A percentile compares a stretch with the other conserved stretches of the same genome.
These are phyloP conservation scores for Marisa cornuarietis DNA, from an alignment of 1,140 invertebrate genomes.

Conservation along the genomic window DNA sequence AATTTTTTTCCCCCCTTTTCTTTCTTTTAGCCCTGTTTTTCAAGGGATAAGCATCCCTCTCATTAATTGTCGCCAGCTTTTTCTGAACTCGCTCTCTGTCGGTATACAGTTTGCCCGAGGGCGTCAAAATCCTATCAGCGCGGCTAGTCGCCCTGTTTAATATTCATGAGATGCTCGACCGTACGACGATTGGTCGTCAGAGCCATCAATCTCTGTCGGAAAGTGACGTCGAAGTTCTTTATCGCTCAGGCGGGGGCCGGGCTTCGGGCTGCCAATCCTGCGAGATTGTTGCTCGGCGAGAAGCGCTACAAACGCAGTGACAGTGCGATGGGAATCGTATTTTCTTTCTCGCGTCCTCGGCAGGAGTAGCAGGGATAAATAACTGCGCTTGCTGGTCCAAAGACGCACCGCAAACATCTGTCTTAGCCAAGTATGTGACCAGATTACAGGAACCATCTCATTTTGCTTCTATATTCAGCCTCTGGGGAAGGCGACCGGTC, in stretches of 20 bases:
- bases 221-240: neutral
- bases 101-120: neutral
- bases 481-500: too few relatives aligned
- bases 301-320: neutral
- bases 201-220: conserved; percentile 7
- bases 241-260: neutral
- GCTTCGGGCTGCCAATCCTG: neutral
- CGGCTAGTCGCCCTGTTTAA: neutral
- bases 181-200: neutral
- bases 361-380: neutral
- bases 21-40: neutral
- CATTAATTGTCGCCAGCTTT: neutral
- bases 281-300: neutral
- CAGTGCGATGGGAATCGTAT: neutral
- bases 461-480: too few relatives aligned
- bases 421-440: too few relatives aligned
- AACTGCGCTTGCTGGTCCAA: neutral
- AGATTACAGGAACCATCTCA: too few relatives aligned
- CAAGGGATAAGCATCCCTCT: neutral
- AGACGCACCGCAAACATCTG: too few relatives aligned
- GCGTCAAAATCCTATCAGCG: conserved; percentile 17
- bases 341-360: neutral
- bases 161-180: conserved; percentile 6
- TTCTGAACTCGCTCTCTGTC: neutral
- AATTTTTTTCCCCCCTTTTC: too few relatives aligned